A percentile compares a stretch with the other conserved stretches of the same genome.
Evolutionary conservation across 2,888 invertebrate genomes (phyloP).

Genomic region (Carcina quercana): DNA sequence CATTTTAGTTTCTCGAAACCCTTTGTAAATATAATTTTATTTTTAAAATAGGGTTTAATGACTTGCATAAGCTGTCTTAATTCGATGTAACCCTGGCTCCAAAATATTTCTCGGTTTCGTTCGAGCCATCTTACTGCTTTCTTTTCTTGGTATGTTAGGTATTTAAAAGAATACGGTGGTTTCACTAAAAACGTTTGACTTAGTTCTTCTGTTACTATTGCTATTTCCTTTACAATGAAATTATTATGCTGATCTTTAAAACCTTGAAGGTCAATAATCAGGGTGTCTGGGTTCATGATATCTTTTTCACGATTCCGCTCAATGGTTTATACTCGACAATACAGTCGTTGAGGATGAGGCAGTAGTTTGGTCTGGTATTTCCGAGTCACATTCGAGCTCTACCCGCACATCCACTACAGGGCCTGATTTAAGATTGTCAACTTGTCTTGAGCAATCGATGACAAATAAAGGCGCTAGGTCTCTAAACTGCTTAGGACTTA

Average conservation of each 20-base stretch:
- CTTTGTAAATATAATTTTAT: background rate
- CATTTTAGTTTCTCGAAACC: background rate
- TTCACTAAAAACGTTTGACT: background rate
- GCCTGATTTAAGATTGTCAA: background rate
- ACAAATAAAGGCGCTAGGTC: constrained; percentile 21
- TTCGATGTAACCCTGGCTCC: background rate
- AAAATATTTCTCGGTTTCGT: too few relatives aligned
- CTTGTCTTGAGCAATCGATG: constrained; percentile 20
- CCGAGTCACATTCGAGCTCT: constrained; percentile 21
- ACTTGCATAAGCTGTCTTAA: background rate
- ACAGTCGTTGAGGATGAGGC: constrained; percentile 21
- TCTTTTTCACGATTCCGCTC: constrained; percentile 17
- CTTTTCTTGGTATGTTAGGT: too few relatives aligned
- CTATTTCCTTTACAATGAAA: background rate
- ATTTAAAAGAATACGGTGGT: background rate
- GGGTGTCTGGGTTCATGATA: constrained; percentile 1
- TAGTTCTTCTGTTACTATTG: background rate
- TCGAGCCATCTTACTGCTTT: background rate
- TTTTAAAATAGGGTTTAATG: background rate
- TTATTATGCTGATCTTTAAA: background rate
- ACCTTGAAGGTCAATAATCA: background rate
- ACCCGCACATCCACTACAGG: constrained; percentile 21
- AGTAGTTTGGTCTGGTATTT: constrained; percentile 21
- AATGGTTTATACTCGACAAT: constrained; percentile 21
- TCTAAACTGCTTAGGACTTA: constrained; percentile 16